Evolutionary conservation across 2,113 vertebrate species (phyloP).

Genomic region (Cryptomyrus ogoouensis): DNA sequence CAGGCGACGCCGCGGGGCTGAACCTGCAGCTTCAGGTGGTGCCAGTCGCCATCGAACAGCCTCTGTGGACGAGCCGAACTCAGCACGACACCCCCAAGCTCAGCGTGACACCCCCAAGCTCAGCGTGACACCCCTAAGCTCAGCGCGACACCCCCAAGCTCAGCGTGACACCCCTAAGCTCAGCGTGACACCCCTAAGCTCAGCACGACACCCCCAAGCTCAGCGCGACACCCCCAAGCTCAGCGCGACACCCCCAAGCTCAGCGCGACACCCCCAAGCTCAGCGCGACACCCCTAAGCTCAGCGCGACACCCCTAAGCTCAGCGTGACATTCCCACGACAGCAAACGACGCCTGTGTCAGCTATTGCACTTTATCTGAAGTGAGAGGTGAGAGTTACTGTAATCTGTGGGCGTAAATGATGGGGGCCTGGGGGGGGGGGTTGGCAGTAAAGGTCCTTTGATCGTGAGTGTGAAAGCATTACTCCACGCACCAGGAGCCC

Average conservation of each 20-base stretch:
- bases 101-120: too few relatives aligned
- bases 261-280: too few relatives aligned
- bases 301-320: too few relatives aligned
- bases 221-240: too few relatives aligned
- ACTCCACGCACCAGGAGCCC: background rate
- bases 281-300: too few relatives aligned
- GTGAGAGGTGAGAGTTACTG: background rate
- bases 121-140: too few relatives aligned
- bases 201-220: too few relatives aligned
- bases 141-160: too few relatives aligned
- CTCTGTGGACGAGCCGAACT: conserved; percentile 27
- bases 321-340: background rate
- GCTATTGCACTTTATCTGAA: background rate
- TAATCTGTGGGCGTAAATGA: background rate
- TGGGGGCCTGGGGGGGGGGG: too few relatives aligned
- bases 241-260: too few relatives aligned
- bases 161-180: too few relatives aligned
- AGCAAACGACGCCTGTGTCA: background rate
- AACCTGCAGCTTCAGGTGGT: conserved; percentile 52
- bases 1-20: conserved; percentile 38
- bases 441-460: background rate
- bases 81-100: background rate
- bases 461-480: background rate
- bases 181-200: too few relatives aligned
- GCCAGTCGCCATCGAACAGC: conserved; percentile 54